Percentiles rank a stretch among this genome's conserved stretches.
These are phyloP conservation scores for Cryptomyrus ogoouensis DNA, from an alignment of 2,113 vertebrate genomes.

Conservation along the genomic window DNA sequence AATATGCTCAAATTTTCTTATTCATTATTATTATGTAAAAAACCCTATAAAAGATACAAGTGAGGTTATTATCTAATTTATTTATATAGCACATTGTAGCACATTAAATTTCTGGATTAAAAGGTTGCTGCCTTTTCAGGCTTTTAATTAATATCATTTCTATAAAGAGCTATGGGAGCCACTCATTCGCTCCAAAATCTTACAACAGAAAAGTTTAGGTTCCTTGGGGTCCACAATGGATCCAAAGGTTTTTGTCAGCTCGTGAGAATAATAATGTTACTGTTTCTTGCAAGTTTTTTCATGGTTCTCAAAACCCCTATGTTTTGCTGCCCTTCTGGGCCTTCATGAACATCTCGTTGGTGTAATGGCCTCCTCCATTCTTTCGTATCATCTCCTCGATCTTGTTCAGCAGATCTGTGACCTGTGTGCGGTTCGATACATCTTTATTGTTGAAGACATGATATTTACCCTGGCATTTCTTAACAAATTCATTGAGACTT, in stretches of 20 bases:
- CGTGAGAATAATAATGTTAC: background rate
- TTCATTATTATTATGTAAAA: background rate
- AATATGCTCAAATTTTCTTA: background rate
- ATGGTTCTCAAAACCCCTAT: background rate
- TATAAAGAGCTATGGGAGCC: background rate
- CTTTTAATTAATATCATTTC: background rate
- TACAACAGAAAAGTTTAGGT: background rate
- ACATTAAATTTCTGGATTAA: background rate
- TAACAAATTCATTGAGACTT: slow-evolving; percentile 23
- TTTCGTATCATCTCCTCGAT: slow-evolving; percentile 27
- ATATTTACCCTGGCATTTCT: background rate
- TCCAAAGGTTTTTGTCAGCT: background rate
- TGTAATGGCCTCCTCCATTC: slow-evolving; percentile 28
- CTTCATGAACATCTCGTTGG: slow-evolving; percentile 20
- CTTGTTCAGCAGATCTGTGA: slow-evolving; percentile 33
- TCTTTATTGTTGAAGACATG: slow-evolving; percentile 28
- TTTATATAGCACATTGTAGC: background rate
- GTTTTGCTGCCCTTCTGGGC: background rate
- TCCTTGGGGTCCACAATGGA: background rate
- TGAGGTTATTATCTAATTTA: background rate
- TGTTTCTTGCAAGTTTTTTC: background rate
- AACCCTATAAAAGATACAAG: background rate
- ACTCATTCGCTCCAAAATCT: background rate
- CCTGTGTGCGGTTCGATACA: slow-evolving; percentile 12
- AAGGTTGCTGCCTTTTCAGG: background rate